Evolutionary conservation across 2,113 vertebrate species (phyloP).

Genomic region (Nematolebias whitei): DNA sequence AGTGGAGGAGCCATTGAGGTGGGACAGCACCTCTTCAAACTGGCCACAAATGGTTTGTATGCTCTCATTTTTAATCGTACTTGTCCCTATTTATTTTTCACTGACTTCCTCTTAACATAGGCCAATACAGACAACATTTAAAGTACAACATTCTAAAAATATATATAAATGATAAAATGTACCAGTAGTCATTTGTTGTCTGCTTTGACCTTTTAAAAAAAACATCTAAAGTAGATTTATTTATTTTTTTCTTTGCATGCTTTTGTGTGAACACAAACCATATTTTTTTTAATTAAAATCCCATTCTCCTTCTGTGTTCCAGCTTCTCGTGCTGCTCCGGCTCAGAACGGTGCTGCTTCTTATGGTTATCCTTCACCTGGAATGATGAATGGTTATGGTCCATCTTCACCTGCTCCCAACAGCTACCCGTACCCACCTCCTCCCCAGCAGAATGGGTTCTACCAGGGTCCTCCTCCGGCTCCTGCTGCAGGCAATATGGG

Average conservation of each 20-base stretch:
- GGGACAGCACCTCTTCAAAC: conserved; percentile 89
- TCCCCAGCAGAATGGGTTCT: conserved; percentile 75
- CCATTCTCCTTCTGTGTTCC: conserved; percentile 12
- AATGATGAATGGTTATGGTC: conserved; percentile 80
- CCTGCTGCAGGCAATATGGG: conserved; percentile 65
- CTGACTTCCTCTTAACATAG: too few relatives aligned
- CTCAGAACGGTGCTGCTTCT: conserved; percentile 71
- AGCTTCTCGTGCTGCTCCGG: conserved; percentile 77
- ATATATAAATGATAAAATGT: too few relatives aligned
- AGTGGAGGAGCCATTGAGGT: conserved; percentile 93
- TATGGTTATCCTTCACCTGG: conserved; percentile 76
- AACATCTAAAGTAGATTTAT: too few relatives aligned
- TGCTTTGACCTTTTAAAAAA: neutral
- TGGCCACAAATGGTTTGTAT: conserved; percentile 87
- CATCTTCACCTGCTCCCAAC: conserved; percentile 60
- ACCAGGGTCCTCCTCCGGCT: conserved; percentile 65
- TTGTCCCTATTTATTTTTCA: neutral
- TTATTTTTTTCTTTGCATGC: neutral
- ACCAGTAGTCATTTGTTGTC: neutral
- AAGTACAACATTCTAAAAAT: neutral
- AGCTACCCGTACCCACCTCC: conserved; percentile 68
- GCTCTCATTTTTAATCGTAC: neutral
- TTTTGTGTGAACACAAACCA: neutral
- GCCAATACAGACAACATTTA: neutral
- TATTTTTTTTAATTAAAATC: neutral